Evolutionary conservation across 2,113 vertebrate species (phyloP).

Genomic region (Pangasianodon gigas): DNA sequence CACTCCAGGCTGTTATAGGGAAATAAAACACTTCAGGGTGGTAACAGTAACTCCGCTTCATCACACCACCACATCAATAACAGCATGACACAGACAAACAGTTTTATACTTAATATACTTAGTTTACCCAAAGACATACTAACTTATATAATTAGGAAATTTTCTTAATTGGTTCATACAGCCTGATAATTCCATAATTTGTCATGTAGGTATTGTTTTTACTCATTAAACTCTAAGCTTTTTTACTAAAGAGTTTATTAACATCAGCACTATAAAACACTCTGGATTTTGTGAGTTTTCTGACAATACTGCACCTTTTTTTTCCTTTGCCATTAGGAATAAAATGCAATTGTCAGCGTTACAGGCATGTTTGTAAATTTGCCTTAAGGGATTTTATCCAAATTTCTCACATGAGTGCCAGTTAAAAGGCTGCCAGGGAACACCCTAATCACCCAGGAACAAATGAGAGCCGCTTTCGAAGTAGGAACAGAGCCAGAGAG

Average conservation of each 20-base stretch:
- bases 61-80: not conserved
- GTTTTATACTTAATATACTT: not conserved
- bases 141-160: not conserved
- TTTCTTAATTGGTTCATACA: not conserved
- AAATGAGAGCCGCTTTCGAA: conserved; percentile 5
- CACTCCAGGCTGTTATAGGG: no score
- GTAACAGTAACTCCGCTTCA: not conserved
- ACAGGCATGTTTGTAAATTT: conserved; percentile 30
- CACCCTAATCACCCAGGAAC: conserved; percentile 43
- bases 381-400: conserved; percentile 26
- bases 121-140: not conserved
- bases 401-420: conserved; percentile 45
- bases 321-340: not conserved
- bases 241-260: not conserved
- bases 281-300: not conserved
- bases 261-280: not conserved
- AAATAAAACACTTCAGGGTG: no score
- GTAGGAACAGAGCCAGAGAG: conserved; percentile 1
- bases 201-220: not conserved
- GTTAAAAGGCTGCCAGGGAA: conserved; percentile 48
- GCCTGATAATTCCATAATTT: not conserved
- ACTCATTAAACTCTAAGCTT: not conserved
- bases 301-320: not conserved
- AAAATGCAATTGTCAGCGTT: conserved; percentile 34
- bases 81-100: not conserved